Conservation (phyloP, 2,797 vertebrate species). For the Miichthys miiuy region DNA sequence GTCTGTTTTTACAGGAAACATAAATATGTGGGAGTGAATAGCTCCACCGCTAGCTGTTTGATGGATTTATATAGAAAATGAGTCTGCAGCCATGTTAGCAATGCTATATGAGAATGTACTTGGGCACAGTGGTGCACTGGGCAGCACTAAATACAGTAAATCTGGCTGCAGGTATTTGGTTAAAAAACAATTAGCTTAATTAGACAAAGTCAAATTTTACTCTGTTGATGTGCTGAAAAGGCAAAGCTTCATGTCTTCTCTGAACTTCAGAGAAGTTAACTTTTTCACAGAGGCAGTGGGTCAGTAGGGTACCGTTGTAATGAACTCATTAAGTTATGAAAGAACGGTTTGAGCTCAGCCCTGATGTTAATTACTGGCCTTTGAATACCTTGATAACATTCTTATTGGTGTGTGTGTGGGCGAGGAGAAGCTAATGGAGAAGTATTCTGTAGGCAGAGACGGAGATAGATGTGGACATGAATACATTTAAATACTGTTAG, state of each 20-base stretch:
- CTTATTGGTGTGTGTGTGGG: background rate
- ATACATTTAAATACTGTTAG: conserved; percentile 1
- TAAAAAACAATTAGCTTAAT: background rate
- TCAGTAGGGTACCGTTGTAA: background rate
- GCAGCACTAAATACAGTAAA: background rate
- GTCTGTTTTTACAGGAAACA: too few relatives aligned
- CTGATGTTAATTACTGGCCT: conserved; percentile 22
- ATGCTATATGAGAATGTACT: too few relatives aligned
- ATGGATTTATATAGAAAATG: too few relatives aligned
- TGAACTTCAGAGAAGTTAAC: background rate
- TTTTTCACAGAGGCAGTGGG: background rate
- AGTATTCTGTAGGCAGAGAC: background rate
- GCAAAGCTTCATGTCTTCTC: background rate
- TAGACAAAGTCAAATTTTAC: too few relatives aligned
- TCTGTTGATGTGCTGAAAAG: too few relatives aligned
- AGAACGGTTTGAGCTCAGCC: background rate
- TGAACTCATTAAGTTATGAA: conserved; percentile 12
- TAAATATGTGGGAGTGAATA: too few relatives aligned
- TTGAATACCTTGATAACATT: background rate
- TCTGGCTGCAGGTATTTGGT: background rate
- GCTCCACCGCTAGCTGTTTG: too few relatives aligned
- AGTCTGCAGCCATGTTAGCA: too few relatives aligned
- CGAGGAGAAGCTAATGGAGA: background rate
- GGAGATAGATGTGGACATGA: background rate
- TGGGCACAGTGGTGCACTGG: too few relatives aligned